Percentiles rank a stretch among this genome's conserved stretches.
Conservation (phyloP, 2,888 invertebrate genomes). For the Mythimna vitellina region DNA sequence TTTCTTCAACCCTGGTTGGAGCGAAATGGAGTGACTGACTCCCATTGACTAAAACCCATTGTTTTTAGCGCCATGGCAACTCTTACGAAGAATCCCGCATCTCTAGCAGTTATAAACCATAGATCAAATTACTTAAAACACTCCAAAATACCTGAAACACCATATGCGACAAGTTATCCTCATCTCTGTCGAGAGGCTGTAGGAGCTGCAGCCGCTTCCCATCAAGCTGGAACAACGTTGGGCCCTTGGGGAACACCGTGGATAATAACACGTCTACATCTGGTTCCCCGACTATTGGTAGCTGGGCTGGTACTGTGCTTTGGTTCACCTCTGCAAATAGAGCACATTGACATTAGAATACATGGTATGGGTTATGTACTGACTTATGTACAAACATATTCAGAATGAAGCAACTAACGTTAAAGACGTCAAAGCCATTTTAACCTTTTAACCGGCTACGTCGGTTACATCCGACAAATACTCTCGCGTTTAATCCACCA, state of each 20-base stretch:
- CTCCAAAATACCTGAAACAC: conserved; percentile 94
- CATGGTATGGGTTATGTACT: no score
- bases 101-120: no score
- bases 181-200: conserved; percentile 96
- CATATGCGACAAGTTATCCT: conserved; percentile 96
- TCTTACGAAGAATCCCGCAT: no score
- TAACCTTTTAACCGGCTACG: no score
- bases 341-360: not conserved
- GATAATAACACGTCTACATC: conserved; percentile 94
- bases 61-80: no score
- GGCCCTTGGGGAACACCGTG: conserved; percentile 95
- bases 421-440: not conserved
- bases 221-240: conserved; percentile 94
- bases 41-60: no score
- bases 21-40: no score
- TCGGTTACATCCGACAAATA: no score
- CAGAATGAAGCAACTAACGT: not conserved
- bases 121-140: not conserved
- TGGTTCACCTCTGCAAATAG: conserved; percentile 94
- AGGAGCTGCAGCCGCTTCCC: conserved; percentile 95
- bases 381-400: not conserved
- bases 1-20: no score
- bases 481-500: no score
- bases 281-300: conserved; percentile 96
- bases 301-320: conserved; percentile 94